These are phyloP conservation scores for Plemyria rubiginata DNA, from an alignment of 2,888 invertebrate genomes.

Conservation along the genomic window DNA sequence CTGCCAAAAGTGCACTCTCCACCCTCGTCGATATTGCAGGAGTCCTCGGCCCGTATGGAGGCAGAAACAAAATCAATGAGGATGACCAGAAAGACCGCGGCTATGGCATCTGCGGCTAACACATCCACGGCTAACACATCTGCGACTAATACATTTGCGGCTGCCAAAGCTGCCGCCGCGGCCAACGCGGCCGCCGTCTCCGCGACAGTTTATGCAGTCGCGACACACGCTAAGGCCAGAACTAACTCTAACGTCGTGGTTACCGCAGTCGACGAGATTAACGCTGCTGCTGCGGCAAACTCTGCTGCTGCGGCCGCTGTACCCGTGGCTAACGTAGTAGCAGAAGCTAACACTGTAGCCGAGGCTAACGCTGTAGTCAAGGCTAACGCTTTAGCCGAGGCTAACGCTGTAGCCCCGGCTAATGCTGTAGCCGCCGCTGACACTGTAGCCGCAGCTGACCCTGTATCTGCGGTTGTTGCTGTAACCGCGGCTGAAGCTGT, in stretches of 20 bases:
- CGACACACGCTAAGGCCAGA: background rate
- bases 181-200: background rate
- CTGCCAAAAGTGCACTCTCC: slow-evolving; percentile 13
- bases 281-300: background rate
- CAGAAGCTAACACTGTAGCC: background rate
- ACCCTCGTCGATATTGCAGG: slow-evolving; percentile 15
- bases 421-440: background rate
- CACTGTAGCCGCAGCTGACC: background rate
- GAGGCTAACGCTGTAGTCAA: background rate
- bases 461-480: background rate
- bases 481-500: background rate
- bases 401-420: background rate
- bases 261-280: background rate
- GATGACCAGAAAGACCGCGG: slow-evolving; percentile 8
- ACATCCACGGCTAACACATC: background rate
- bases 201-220: no score
- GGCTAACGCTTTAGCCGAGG: background rate
- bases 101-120: background rate
- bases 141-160: no score
- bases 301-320: background rate
- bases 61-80: slow-evolving; percentile 4
- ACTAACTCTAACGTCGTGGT: background rate
- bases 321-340: background rate
- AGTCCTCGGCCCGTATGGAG: background rate
- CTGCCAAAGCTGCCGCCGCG: background rate